Conservation (phyloP, 2,888 invertebrate species). For the Himalopsyche kuldschensis region DNA sequence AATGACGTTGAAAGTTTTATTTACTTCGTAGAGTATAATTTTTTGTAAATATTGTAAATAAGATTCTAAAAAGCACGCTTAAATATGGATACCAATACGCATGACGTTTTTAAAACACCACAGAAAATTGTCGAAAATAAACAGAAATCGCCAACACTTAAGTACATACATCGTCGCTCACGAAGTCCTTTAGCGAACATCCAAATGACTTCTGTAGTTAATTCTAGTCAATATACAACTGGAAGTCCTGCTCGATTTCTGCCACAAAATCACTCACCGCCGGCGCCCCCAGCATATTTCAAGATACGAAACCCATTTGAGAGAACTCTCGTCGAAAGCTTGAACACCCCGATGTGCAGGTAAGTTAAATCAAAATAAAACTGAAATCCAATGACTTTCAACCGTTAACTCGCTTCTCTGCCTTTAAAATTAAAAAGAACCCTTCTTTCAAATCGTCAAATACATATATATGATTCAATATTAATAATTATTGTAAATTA, state of each 20-base stretch:
- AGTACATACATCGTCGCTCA: constrained; percentile 4
- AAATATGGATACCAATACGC: constrained; percentile 20
- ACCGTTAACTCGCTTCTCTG: background rate
- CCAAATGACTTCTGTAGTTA: constrained; percentile 21
- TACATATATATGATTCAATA: no score
- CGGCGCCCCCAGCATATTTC: constrained; percentile 28
- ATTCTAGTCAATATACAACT: constrained; percentile 21
- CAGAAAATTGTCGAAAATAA: constrained; percentile 4
- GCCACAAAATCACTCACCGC: constrained; percentile 23
- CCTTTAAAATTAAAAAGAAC: background rate
- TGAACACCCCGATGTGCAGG: constrained; percentile 73
- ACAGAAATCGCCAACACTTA: constrained; percentile 8
- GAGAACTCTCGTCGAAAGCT: constrained; percentile 62
- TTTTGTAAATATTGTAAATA: constrained; percentile 24
- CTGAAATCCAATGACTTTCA: background rate
- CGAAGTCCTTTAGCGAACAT: constrained; percentile 27
- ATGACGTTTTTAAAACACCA: constrained; percentile 21
- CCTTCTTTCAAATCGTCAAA: no score
- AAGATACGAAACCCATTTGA: constrained; percentile 69
- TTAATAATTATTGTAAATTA: no score
- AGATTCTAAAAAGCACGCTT: background rate
- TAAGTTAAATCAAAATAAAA: constrained; percentile 43
- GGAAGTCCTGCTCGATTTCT: constrained; percentile 16
- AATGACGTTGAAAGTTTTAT: constrained; percentile 7
- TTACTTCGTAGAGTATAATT: background rate